Base-by-base conservation (phyloP, 2,888 invertebrate species). In the Ashinkailepas kermadecensis region DNA sequence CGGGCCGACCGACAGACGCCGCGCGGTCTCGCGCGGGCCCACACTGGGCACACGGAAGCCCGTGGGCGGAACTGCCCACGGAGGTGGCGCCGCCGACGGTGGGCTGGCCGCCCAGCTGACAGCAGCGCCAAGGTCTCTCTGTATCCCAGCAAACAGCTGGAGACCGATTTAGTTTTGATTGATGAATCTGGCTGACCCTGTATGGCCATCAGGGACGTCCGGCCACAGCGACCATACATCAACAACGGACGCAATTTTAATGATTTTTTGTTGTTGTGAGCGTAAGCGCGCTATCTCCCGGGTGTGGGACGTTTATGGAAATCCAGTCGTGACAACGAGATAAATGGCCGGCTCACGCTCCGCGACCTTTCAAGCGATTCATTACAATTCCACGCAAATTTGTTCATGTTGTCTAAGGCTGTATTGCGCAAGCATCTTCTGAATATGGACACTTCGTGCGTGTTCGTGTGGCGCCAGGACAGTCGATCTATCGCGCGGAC, bases 121-220 rank as follows among this genome's bases (percentile, higher is more conserved):
- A 56, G 74, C 23, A 56, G 54, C 11, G 4, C 39, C 74, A 74
- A 74, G 74, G 74, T 74, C 74, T 74, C 56, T 1, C 15, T 15
- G 15, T 21, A 23, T 56, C 21, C 9, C 56, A n/a, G 23, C 74
- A 15, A 79, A 25, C 79, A 79, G 58, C 79, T 79, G 79, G 79
- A 57, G 13, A 25, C 54, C 79, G n/a, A n/a, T 18, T 58, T 15
- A 21, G 25, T 57, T 10, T 11, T 79, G 79, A 79, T 79, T 57
- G 79, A 79, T 79, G 79, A 79, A 25, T 25, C 58, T n/a, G 25
- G 12, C n/a, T 79, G 79, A 79, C 79, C 79, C 79, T 59, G 57
- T n/a, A 11, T 79, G 79, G 58, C 79, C 79, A 74, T 13, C 74
- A 21, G 13, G 54, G 56, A 56, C 21, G 70, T 21, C 56, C 23